Evolutionary conservation across 1,140 invertebrate genomes (phyloP).

Genomic region (Drosophila mauritiana): DNA sequence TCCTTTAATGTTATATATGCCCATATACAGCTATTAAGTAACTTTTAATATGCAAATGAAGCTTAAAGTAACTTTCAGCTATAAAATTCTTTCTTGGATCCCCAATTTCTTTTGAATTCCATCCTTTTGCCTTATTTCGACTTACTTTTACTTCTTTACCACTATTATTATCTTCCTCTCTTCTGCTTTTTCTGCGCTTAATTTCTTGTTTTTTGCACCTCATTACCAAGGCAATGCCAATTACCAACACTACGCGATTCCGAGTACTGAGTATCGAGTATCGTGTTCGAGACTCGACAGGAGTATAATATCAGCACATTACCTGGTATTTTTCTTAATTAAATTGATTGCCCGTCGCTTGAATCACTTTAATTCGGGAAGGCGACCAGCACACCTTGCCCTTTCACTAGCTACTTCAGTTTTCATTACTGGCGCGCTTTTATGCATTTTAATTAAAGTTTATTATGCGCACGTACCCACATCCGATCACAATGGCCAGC

Average conservation of each 20-base stretch:
- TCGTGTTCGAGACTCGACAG: neutral
- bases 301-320: conserved; percentile 47
- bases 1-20: too few relatives aligned
- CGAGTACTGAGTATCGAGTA: conserved; percentile 20
- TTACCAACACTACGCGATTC: conserved; percentile 44
- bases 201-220: conserved; percentile 49
- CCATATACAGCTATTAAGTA: too few relatives aligned
- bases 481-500: conserved; percentile 13
- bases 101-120: neutral
- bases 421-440: conserved; percentile 43
- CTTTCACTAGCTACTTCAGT: conserved; percentile 29
- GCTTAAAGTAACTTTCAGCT: too few relatives aligned
- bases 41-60: too few relatives aligned
- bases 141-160: neutral
- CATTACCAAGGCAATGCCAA: conserved; percentile 68
- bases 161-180: conserved; percentile 17
- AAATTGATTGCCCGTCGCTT: conserved; percentile 68
- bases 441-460: conserved; percentile 79
- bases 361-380: conserved; percentile 56
- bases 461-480: conserved; percentile 50
- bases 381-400: neutral
- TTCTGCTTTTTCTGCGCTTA: conserved; percentile 3
- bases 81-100: neutral
- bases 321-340: conserved; percentile 67
- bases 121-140: neutral